A percentile compares a stretch with the other conserved stretches of the same genome.
phyloP scores from a whole-genome alignment of 2,113 vertebrate genomes.

The Phalacrocorax carbo region DNA sequence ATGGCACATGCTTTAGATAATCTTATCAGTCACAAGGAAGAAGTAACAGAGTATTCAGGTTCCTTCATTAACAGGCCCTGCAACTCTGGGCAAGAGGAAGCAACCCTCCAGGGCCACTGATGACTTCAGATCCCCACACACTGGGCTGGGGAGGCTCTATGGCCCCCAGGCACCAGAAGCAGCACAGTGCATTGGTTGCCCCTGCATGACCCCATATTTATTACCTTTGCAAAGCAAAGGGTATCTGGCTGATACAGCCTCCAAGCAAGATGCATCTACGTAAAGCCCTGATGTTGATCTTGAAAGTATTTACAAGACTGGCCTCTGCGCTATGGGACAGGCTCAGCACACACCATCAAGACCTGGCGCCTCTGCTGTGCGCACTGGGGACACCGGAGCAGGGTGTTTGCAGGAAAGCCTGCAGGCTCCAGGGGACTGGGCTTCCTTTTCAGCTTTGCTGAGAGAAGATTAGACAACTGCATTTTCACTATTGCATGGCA shows the following conservation, averaged over 20 bases:
- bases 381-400: rapidly evolving
- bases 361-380: background rate
- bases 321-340: background rate
- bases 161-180: background rate
- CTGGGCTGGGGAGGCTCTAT: background rate
- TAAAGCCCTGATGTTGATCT: background rate
- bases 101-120: background rate
- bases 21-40: background rate
- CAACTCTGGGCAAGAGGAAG: background rate
- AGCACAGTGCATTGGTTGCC: rapidly evolving
- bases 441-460: background rate
- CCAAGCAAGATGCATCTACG: background rate
- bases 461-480: background rate
- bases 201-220: background rate
- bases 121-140: rapidly evolving
- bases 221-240: background rate
- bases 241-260: rapidly evolving
- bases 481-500: background rate
- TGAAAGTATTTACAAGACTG: background rate
- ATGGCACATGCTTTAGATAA: background rate
- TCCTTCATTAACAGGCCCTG: background rate
- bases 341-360: background rate
- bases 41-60: background rate
- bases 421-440: background rate
- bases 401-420: background rate